Base-by-base conservation (phyloP, 2,797 vertebrate genomes). In the Cynopterus sphinx region DNA sequence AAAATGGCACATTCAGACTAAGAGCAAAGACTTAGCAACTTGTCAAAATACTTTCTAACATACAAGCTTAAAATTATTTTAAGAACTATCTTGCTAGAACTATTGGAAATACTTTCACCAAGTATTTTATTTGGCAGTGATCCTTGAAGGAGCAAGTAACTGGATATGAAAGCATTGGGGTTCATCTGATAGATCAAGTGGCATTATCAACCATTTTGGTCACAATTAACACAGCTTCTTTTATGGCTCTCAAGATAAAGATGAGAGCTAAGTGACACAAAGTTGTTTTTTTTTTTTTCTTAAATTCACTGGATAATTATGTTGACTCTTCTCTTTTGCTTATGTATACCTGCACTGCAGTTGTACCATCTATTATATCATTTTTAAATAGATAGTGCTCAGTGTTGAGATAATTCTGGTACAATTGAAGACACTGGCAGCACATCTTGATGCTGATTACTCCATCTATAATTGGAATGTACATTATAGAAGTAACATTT, bases 21-120 rank as follows among this genome's bases (percentile, higher is more conserved):
- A 92, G 36, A 79, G 87, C 24, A 55, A 88, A 95, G 68, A 41
- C 22, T 13, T 83, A 68, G 22, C 82, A 88, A 87, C 93, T 87
- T 92, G 82, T 96, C 90, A 95, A 88, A 94, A 97, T 74, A 74
- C 73, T 86, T 74, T 53, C 73, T 83, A 94, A 87, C 41, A 59
- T 9, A 41, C 26, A 83, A 33, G 41, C 74, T 95, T 78, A 67
- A 68, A 87, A 67, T n/a, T 39, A 79, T 85, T 90, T 39, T 22
- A 7, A 74, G 96, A 73, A 77, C 84, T 78, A 73, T 92, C 74
- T 95, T 94, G 88, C 51, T 79, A 59, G 74, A 93, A 57, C 26
- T 57, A 67, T 57, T 93, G 33, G 51, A 85, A 92, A 78, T 65
- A n/a, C 79, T 83, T 36, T 26, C 28, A 71, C 55, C 33, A 57